Conservation (phyloP, 2,888 invertebrate genomes). For the Apotomis betuletana region DNA sequence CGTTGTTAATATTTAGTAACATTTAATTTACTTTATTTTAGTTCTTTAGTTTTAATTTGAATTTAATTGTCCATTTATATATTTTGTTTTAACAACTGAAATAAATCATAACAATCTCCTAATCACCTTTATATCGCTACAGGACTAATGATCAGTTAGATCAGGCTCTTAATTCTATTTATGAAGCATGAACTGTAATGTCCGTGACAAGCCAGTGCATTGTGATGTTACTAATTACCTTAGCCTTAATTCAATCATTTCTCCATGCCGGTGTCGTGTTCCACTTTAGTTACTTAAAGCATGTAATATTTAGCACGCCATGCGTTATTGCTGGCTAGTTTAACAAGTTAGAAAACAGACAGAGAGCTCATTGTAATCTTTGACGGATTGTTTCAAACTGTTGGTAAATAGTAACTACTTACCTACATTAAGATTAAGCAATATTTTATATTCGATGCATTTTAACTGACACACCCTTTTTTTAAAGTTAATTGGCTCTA, state of each 20-base stretch:
- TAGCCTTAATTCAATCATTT: slow-evolving; percentile 35
- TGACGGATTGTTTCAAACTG: too few species aligned
- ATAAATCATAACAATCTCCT: too few species aligned
- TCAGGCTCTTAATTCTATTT: neutral
- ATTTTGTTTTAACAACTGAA: too few species aligned
- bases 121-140: neutral
- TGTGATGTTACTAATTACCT: slow-evolving; percentile 25
- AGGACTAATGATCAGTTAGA: neutral
- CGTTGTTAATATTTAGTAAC: too few species aligned
- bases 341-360: neutral
- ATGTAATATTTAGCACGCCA: neutral
- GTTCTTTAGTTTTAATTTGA: too few species aligned
- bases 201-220: slow-evolving; percentile 20
- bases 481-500: too few species aligned
- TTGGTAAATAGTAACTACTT: too few species aligned
- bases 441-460: too few species aligned
- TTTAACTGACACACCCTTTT: too few species aligned
- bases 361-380: neutral
- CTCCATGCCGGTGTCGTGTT: slow-evolving; percentile 4
- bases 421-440: too few species aligned
- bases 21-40: too few species aligned
- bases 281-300: neutral
- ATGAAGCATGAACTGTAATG: neutral
- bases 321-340: neutral
- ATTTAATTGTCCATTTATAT: too few species aligned